Conservation (phyloP, 2,797 vertebrate genomes). For the Leptodactylus fallax region DNA sequence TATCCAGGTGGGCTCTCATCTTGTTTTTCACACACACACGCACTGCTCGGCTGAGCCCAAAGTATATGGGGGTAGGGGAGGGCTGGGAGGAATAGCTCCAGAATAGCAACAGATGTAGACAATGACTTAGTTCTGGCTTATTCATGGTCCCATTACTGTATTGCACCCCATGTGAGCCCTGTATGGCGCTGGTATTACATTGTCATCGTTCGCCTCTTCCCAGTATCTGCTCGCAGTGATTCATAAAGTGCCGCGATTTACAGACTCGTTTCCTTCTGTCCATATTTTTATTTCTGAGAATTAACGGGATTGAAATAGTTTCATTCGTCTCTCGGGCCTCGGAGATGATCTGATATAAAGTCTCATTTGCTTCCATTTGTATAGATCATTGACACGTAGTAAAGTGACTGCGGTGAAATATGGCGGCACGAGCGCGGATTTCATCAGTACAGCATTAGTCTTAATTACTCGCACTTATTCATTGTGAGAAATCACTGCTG, state of each 20-base stretch:
- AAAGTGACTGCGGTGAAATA: slow-evolving; percentile 41
- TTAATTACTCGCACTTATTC: slow-evolving; percentile 48
- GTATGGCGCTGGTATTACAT: neutral
- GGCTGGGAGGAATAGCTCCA: too few species aligned
- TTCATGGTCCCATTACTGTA: neutral
- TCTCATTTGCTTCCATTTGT: slow-evolving; percentile 33
- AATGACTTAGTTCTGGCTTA: too few species aligned
- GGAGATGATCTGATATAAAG: neutral
- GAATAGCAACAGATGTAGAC: too few species aligned
- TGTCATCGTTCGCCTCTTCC: too few species aligned
- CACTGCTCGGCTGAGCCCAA: too few species aligned
- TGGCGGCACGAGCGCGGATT: slow-evolving; percentile 37
- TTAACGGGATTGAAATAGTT: slow-evolving; percentile 54
- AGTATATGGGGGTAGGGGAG: too few species aligned
- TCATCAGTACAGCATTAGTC: slow-evolving; percentile 46
- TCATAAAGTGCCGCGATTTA: slow-evolving; percentile 31
- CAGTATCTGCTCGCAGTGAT: neutral
- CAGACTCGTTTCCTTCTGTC: slow-evolving; percentile 23
- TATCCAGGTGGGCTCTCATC: too few species aligned
- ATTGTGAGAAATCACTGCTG: neutral
- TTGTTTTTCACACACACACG: too few species aligned
- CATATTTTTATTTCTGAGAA: slow-evolving; percentile 33
- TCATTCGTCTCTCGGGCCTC: neutral
- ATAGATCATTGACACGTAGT: slow-evolving; percentile 51
- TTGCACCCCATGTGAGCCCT: neutral